Evolutionary conservation across 2,113 vertebrate species (phyloP).

Genomic region (Narcine bancroftii): DNA sequence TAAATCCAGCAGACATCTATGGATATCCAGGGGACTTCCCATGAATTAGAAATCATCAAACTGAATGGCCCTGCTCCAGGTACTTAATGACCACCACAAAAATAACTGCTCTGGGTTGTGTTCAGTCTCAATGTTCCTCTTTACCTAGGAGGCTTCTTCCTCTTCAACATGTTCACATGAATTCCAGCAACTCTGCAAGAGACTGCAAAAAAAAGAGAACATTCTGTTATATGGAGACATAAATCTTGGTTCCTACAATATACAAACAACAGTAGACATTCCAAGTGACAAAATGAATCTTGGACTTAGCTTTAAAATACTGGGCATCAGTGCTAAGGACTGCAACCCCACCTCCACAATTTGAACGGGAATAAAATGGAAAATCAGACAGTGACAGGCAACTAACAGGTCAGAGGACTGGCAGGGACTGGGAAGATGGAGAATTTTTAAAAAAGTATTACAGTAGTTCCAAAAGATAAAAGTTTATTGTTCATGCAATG

Average conservation of each 20-base stretch:
- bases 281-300: not conserved
- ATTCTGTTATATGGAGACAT: not conserved
- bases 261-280: not conserved
- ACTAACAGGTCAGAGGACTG: not conserved
- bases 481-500: not conserved
- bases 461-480: not conserved
- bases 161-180: slow-evolving; percentile 38
- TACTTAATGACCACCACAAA: not conserved
- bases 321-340: not conserved
- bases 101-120: not conserved
- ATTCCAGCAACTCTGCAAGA: slow-evolving; percentile 24
- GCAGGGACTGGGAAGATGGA: not conserved
- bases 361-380: not conserved
- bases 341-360: not conserved
- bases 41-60: not conserved
- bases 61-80: not conserved
- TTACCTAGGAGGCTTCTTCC: slow-evolving; percentile 35
- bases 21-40: not conserved
- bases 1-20: not conserved
- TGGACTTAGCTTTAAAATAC: not conserved
- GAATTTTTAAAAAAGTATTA: not conserved
- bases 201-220: not conserved
- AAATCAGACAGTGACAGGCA: too few species aligned
- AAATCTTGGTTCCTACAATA: too few species aligned
- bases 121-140: not conserved